Evolutionary conservation across 1,140 invertebrate species (phyloP).

Genomic region (Brachionus paranguensis): DNA sequence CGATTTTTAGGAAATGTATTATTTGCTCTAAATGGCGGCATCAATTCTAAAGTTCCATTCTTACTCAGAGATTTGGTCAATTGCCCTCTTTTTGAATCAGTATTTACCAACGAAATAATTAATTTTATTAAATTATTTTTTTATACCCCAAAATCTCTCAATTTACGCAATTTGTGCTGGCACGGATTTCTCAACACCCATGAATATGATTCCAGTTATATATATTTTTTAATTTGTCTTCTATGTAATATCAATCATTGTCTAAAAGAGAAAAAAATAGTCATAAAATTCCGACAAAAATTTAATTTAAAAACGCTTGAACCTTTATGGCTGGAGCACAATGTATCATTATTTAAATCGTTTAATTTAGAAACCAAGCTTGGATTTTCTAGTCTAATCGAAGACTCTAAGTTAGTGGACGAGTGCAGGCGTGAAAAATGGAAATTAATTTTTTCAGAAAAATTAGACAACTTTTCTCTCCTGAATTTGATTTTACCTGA

Average conservation of each 20-base stretch:
- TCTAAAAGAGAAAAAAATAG: neutral
- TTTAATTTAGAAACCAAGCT: neutral
- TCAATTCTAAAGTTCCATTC: neutral
- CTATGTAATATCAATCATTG: neutral
- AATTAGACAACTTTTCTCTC: neutral
- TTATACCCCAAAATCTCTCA: constrained; percentile 22
- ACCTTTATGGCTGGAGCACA: neutral
- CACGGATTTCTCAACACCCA: constrained; percentile 21
- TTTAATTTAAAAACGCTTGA: neutral
- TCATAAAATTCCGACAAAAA: neutral
- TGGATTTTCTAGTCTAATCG: neutral
- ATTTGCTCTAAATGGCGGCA: neutral
- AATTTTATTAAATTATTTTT: constrained; percentile 24
- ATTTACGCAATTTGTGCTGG: constrained; percentile 25
- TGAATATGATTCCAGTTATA: neutral
- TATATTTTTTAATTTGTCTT: constrained; percentile 1
- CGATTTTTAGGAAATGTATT: neutral
- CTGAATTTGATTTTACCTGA: neutral
- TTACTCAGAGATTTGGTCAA: neutral
- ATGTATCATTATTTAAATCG: neutral
- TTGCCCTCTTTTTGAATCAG: neutral
- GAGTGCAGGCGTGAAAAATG: neutral
- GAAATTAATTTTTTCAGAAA: neutral
- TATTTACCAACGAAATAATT: neutral
- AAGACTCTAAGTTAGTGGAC: neutral